These are phyloP conservation scores for Drosophila nigricruria DNA, from an alignment of 2,888 invertebrate genomes.

Conservation along the genomic window DNA sequence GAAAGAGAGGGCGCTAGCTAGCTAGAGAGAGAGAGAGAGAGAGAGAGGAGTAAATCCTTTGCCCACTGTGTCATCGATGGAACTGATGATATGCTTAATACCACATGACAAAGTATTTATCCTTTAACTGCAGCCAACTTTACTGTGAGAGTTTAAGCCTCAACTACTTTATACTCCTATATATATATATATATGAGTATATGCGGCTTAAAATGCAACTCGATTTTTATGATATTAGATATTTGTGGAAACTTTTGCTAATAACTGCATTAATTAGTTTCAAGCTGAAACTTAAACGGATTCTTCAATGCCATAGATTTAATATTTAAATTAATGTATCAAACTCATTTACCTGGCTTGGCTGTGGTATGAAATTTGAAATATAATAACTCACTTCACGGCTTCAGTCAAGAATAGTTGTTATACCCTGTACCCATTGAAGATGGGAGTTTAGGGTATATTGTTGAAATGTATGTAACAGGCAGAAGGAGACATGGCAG, in stretches of 20 bases:
- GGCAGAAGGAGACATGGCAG: neutral
- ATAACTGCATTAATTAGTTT: neutral
- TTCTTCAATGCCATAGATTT: neutral
- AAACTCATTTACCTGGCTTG: too few relatives aligned
- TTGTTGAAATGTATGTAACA: neutral
- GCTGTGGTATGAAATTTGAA: neutral
- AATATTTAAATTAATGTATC: neutral
- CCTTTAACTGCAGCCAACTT: neutral
- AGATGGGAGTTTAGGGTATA: neutral
- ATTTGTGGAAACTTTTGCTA: neutral
- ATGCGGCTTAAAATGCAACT: neutral
- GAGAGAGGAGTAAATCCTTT: neutral
- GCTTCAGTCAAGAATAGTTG: neutral
- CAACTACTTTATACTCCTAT: neutral
- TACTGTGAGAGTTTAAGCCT: too few relatives aligned
- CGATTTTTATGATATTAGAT: neutral
- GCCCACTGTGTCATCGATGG: conserved; percentile 18
- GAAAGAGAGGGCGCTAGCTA: too few relatives aligned
- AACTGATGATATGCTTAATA: conserved; percentile 1
- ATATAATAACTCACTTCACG: neutral
- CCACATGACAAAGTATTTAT: conserved; percentile 1
- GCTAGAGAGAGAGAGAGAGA: neutral
- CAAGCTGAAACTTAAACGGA: too few relatives aligned
- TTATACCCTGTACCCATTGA: neutral
- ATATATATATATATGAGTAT: neutral